These are phyloP conservation scores for Ranitomeya variabilis DNA, from an alignment of 2,113 vertebrate genomes.

Conservation along the genomic window DNA sequence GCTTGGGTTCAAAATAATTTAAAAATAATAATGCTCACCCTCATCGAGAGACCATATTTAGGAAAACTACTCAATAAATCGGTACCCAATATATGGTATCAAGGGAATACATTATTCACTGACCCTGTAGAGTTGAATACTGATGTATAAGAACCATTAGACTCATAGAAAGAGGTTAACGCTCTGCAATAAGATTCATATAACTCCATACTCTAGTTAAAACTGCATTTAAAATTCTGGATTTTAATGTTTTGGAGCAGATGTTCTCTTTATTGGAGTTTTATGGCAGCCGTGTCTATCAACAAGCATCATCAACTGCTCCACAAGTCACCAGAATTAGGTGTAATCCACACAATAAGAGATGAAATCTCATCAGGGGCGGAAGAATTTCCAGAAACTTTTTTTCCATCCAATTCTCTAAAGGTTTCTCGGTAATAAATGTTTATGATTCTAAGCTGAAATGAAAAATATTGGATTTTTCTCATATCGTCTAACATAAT, in stretches of 20 bases:
- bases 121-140: background rate
- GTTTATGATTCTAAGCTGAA: constrained; percentile 35
- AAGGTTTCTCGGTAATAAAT: constrained; percentile 36
- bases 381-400: background rate
- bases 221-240: background rate
- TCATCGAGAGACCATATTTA: too few relatives aligned
- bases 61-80: too few relatives aligned
- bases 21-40: too few relatives aligned
- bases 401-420: background rate
- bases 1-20: too few relatives aligned
- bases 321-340: background rate
- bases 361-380: background rate
- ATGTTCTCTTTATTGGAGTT: background rate
- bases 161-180: background rate
- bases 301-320: background rate
- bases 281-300: background rate
- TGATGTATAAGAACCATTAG: background rate
- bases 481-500: constrained; percentile 44
- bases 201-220: background rate
- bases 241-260: background rate
- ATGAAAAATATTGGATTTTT: constrained; percentile 48
- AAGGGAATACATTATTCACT: background rate
- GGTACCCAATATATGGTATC: background rate
- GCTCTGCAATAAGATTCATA: background rate
- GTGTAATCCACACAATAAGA: background rate